These are phyloP conservation scores for Andrena fulva DNA, from an alignment of 2,888 invertebrate genomes.

Conservation along the genomic window DNA sequence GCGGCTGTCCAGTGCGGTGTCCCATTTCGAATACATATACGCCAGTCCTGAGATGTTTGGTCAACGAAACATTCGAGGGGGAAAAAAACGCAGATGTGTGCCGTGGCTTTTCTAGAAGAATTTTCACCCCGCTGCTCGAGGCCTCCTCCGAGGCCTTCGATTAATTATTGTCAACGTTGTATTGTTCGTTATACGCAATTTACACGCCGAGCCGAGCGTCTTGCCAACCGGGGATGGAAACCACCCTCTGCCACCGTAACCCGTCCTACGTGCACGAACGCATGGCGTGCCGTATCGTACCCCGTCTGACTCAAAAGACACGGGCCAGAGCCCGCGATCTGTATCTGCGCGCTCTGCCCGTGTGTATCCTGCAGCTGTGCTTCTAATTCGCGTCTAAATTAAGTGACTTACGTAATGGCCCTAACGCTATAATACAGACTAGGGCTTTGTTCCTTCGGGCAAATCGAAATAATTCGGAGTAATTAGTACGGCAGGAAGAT, in stretches of 20 bases:
- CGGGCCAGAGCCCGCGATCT: not conserved
- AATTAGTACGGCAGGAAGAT: conserved; percentile 18
- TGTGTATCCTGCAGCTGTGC: conserved; percentile 31
- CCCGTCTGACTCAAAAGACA: not conserved
- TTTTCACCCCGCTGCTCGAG: conserved; percentile 35
- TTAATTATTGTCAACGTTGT: conserved; percentile 70
- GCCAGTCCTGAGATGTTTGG: not conserved
- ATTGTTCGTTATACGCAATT: conserved; percentile 70
- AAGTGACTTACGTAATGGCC: conserved; percentile 78
- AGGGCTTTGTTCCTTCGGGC: not conserved
- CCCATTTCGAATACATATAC: not conserved
- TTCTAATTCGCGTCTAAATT: conserved; percentile 47
- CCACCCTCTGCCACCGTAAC: not conserved
- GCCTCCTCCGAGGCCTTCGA: conserved; percentile 48
- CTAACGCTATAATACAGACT: conserved; percentile 77
- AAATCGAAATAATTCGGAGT: conserved; percentile 22
- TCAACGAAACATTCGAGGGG: conserved; percentile 5
- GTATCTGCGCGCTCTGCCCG: conserved; percentile 20
- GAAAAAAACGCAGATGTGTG: not conserved
- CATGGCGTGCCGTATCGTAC: conserved; percentile 33
- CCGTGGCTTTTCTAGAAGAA: conserved; percentile 14
- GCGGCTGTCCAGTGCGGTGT: conserved; percentile 1
- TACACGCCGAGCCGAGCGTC: conserved; percentile 56
- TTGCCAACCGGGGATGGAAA: not conserved
- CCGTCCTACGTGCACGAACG: conserved; percentile 8